A percentile compares a stretch with the other conserved stretches of the same genome.
Conservation (phyloP, 2,888 invertebrate species). For the Epirrhoe tristata region DNA sequence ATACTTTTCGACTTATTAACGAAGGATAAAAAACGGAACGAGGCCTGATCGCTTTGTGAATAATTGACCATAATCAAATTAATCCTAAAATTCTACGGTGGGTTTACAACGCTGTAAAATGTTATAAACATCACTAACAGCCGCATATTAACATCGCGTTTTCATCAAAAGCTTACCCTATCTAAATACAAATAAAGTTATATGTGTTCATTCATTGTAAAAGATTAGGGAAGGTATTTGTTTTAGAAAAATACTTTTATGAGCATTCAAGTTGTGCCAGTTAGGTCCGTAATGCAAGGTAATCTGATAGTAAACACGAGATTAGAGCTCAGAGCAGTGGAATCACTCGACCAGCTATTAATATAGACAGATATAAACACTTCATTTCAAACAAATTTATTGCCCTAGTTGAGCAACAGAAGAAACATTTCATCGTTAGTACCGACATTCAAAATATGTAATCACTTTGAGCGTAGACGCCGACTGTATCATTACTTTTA, state of each 20-base stretch:
- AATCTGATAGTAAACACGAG: slow-evolving; percentile 46
- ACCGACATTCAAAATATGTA: slow-evolving; percentile 26
- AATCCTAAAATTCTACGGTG: slow-evolving; percentile 85
- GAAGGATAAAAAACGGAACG: slow-evolving; percentile 76
- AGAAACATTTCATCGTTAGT: slow-evolving; percentile 30
- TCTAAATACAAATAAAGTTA: slow-evolving; percentile 43
- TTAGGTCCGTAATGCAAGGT: slow-evolving; percentile 39
- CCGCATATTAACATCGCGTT: slow-evolving; percentile 72
- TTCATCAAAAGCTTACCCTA: slow-evolving; percentile 53
- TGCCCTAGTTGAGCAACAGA: slow-evolving; percentile 44
- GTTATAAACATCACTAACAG: slow-evolving; percentile 82
- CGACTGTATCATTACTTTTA: slow-evolving; percentile 18
- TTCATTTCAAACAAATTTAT: slow-evolving; percentile 44
- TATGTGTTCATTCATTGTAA: slow-evolving; percentile 44
- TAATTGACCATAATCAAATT: slow-evolving; percentile 86
- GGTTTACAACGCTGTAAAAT: slow-evolving; percentile 83
- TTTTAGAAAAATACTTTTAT: slow-evolving; percentile 46
- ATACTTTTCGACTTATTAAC: slow-evolving; percentile 84
- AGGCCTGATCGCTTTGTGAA: slow-evolving; percentile 79
- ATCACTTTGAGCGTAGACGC: slow-evolving; percentile 25
- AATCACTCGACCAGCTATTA: slow-evolving; percentile 49
- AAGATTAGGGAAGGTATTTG: slow-evolving; percentile 44
- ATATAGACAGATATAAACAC: slow-evolving; percentile 53
- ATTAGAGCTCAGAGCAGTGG: slow-evolving; percentile 44
- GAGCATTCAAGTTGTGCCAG: slow-evolving; percentile 42